Evolutionary conservation across 2,113 vertebrate genomes (phyloP).

Genomic region (Nymphicus hollandicus): DNA sequence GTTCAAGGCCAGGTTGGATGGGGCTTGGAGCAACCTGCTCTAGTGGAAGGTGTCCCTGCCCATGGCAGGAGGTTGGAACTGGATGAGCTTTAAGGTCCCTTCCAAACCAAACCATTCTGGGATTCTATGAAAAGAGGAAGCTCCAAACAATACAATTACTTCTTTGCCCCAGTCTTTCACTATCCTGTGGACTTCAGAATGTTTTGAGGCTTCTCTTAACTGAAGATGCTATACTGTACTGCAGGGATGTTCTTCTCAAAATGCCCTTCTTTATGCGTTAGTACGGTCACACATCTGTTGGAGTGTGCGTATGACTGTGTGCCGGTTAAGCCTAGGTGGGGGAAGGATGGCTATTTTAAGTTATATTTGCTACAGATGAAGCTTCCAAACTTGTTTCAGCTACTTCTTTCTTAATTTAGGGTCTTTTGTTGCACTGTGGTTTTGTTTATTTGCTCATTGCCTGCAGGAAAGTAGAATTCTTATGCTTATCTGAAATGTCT

Average conservation of each 20-base stretch:
- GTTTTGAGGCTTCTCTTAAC: background rate
- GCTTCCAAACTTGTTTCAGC: background rate
- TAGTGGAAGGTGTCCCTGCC: background rate
- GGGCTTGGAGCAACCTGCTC: background rate
- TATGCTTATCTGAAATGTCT: background rate
- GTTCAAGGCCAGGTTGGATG: background rate
- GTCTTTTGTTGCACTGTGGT: background rate
- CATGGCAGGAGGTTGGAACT: background rate
- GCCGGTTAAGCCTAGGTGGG: fast-evolving
- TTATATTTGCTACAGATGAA: background rate
- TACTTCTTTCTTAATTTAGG: background rate
- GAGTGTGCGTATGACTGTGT: background rate
- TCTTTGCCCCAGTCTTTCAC: background rate
- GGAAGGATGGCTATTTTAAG: background rate
- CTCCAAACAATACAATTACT: background rate
- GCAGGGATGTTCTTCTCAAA: background rate
- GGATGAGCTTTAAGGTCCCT: background rate
- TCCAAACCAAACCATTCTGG: background rate
- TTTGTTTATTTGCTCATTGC: background rate
- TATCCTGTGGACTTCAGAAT: background rate
- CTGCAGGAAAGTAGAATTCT: background rate
- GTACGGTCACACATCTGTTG: background rate
- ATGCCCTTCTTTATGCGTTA: background rate
- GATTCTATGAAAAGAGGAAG: background rate
- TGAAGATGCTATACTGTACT: background rate